Percentiles rank a stretch among this genome's conserved stretches.
Evolutionary conservation across 2,888 invertebrate species (phyloP).

Genomic region (Odontocolon sp.): DNA sequence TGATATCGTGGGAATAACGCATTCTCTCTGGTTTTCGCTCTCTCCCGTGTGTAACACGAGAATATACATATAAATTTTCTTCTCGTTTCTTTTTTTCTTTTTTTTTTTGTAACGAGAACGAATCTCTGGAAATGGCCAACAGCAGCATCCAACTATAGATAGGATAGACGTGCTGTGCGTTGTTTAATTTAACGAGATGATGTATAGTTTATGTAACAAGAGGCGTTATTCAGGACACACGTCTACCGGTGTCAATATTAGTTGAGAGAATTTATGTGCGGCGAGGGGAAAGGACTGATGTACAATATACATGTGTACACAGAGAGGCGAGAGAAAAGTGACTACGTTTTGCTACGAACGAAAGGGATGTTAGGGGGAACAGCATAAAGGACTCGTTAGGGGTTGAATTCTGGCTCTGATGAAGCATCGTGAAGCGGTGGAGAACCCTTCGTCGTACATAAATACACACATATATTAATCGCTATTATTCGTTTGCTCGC

Average conservation of each 20-base stretch:
- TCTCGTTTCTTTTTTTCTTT: too few species aligned
- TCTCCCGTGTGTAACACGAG: slow-evolving; percentile 3
- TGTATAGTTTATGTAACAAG: slow-evolving; percentile 40
- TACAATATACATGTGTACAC: slow-evolving; percentile 15
- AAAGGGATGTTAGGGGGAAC: slow-evolving; percentile 8
- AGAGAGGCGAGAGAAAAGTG: slow-evolving; percentile 10
- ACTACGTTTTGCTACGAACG: slow-evolving; percentile 5
- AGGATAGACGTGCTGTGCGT: background rate
- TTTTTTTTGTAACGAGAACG: slow-evolving; percentile 14
- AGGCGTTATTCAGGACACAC: slow-evolving; percentile 36
- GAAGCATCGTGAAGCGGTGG: slow-evolving; percentile 8
- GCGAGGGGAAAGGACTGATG: slow-evolving; percentile 31
- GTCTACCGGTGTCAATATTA: slow-evolving; percentile 52
- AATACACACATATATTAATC: background rate
- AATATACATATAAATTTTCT: slow-evolving; percentile 38
- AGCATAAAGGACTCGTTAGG: slow-evolving; percentile 66
- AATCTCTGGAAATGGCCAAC: slow-evolving; percentile 41
- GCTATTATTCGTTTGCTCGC: background rate
- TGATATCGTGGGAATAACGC: slow-evolving; percentile 54
- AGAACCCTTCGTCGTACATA: slow-evolving; percentile 5
- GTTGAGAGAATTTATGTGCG: slow-evolving; percentile 44
- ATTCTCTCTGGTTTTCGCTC: slow-evolving; percentile 20
- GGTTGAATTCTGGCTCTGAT: slow-evolving; percentile 34
- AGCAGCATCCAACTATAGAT: background rate
- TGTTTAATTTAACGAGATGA: slow-evolving; percentile 52